These are phyloP conservation scores for Stichopus horrens DNA, from an alignment of 53 echinoderm and acorn worm genomes.

Conservation along the genomic window DNA sequence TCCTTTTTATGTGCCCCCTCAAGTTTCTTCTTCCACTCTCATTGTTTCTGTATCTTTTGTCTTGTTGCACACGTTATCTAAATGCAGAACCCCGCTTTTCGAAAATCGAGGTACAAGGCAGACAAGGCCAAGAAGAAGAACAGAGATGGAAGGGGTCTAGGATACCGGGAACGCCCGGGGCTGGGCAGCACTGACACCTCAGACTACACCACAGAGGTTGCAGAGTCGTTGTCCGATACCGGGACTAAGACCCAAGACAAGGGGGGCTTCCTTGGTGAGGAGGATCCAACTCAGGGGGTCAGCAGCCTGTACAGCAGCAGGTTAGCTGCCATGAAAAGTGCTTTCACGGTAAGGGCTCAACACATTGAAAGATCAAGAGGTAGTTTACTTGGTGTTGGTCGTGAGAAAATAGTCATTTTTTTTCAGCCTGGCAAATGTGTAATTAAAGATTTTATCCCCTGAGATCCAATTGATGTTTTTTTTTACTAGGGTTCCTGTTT, in stretches of 20 bases:
- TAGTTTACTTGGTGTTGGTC: too few relatives aligned
- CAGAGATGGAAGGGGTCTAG: constrained; percentile 73
- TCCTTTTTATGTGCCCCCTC: too few relatives aligned
- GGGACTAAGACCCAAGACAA: constrained; percentile 11
- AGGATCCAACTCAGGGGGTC: constrained; percentile 53
- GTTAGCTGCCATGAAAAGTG: constrained; percentile 74
- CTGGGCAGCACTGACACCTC: constrained; percentile 55
- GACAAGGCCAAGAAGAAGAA: constrained; percentile 67
- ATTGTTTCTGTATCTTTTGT: too few relatives aligned
- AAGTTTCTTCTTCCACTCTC: too few relatives aligned
- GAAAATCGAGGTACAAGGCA: constrained; percentile 73
- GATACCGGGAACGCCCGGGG: constrained; percentile 85
- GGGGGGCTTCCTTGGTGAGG: constrained; percentile 39
- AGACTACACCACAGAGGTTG: constrained; percentile 50
- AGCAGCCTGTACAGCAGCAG: constrained; percentile 70
- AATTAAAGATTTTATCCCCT: too few relatives aligned
- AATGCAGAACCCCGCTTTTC: constrained; percentile 76
- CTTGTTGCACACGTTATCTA: too few relatives aligned
- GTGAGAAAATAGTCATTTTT: too few relatives aligned
- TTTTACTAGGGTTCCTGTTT: too few relatives aligned
- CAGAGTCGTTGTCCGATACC: constrained; percentile 37
- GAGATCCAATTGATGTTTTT: too few relatives aligned
- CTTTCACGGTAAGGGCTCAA: constrained; percentile 73
- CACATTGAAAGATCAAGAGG: too few relatives aligned
- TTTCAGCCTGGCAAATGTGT: too few relatives aligned